A percentile compares a stretch with the other conserved stretches of the same genome.
Evolutionary conservation across 2,113 vertebrate species (phyloP).

Genomic region (Halcyon senegalensis): DNA sequence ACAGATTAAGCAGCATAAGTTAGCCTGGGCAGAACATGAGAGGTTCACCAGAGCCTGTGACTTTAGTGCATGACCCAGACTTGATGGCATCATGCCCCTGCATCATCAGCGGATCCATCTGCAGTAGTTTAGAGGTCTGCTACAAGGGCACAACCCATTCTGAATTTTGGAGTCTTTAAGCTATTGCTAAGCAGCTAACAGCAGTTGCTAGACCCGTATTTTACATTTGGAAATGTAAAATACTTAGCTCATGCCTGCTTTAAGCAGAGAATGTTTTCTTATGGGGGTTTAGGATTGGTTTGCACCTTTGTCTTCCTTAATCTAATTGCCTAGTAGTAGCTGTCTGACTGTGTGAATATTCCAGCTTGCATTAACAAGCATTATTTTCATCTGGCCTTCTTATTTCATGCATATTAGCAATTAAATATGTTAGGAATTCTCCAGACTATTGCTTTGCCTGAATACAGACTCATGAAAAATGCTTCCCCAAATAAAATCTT

Average conservation of each 20-base stretch:
- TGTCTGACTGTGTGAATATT: background rate
- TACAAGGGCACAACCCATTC: background rate
- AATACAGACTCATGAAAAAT: background rate
- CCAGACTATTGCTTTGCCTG: background rate
- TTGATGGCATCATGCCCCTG: background rate
- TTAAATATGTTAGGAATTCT: background rate
- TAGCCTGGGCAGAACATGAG: background rate
- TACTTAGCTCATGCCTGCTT: background rate
- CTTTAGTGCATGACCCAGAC: background rate
- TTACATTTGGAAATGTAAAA: background rate
- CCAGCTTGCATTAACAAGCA: background rate
- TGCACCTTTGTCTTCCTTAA: background rate
- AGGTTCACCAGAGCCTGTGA: background rate
- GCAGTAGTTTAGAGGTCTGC: background rate
- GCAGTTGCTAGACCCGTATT: background rate
- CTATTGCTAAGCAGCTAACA: background rate
- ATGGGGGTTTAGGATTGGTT: background rate
- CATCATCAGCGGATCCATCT: background rate
- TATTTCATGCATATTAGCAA: conserved; percentile 13
- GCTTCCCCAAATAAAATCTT: background rate
- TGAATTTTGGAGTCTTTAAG: background rate
- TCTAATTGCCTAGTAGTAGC: background rate
- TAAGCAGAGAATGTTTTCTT: background rate
- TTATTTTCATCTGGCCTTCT: background rate
- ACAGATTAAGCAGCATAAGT: background rate